Evolutionary conservation across 1,140 invertebrate species (phyloP).

Genomic region (Drosophila quadrilineata): DNA sequence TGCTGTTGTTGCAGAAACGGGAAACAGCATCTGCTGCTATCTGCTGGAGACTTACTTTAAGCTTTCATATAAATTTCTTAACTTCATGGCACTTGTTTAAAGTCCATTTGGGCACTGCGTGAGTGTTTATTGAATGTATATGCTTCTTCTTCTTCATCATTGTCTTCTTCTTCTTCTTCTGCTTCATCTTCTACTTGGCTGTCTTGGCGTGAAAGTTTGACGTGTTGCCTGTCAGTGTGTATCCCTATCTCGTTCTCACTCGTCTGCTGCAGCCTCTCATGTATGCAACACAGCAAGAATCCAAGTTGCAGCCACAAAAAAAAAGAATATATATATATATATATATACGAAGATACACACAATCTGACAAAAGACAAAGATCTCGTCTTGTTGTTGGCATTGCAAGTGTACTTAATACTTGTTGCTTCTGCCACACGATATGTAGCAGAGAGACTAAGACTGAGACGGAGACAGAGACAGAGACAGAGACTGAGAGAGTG

Average conservation of each 20-base stretch:
- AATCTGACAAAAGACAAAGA: no score
- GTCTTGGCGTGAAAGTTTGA: conserved; percentile 39
- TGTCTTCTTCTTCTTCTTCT: not conserved
- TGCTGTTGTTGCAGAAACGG: conserved; percentile 1
- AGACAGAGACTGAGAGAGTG: not conserved
- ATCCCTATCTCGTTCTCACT: no score
- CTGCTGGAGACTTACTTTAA: conserved; percentile 72
- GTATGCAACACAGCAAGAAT: no score
- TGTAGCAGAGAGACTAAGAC: no score
- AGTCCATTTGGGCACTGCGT: conserved; percentile 75
- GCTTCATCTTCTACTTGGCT: not conserved
- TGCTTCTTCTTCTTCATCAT: not conserved
- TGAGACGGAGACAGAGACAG: not conserved
- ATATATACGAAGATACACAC: no score
- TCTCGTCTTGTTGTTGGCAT: no score
- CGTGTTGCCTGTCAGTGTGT: no score
- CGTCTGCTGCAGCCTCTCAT: no score
- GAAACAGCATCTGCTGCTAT: conserved; percentile 5
- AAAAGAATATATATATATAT: no score
- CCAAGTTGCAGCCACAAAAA: no score
- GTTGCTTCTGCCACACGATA: no score
- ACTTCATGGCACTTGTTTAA: conserved; percentile 77
- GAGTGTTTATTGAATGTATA: conserved; percentile 73
- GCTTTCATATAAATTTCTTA: conserved; percentile 71
- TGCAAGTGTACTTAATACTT: no score